Conservation (phyloP, 92 coral and sea anemone species). For the Palythoa grandiflora region DNA sequence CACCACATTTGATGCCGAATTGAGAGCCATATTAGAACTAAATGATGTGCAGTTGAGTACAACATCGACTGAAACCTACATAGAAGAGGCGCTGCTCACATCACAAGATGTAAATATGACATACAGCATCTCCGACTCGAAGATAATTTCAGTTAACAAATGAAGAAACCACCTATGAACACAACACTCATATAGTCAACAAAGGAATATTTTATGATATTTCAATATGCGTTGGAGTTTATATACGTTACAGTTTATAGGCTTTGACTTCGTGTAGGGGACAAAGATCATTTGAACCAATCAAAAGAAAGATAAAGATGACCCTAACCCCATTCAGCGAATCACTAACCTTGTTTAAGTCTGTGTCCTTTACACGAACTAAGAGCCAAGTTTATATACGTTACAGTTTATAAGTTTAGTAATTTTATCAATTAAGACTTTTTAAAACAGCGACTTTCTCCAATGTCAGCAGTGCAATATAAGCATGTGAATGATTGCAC, state of each 20-base stretch:
- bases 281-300: too few species aligned
- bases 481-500: conserved; percentile 43
- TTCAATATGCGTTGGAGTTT: conserved; percentile 48
- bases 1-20: conserved; percentile 56
- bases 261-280: too few species aligned
- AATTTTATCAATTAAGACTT: conserved; percentile 42
- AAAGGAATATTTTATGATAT: conserved; percentile 46
- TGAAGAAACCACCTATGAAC: conserved; percentile 47
- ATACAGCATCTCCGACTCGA: conserved; percentile 51
- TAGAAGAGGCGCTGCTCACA: conserved; percentile 56
- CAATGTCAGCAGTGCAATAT: conserved; percentile 42
- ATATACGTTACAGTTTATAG: conserved; percentile 41
- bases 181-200: conserved; percentile 48
- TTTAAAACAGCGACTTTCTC: conserved; percentile 42
- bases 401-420: conserved; percentile 43
- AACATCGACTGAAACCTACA: conserved; percentile 55
- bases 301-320: too few species aligned
- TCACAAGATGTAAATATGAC: conserved; percentile 51
- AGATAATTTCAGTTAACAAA: conserved; percentile 45
- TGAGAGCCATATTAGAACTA: conserved; percentile 56
- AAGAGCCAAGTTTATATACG: not conserved
- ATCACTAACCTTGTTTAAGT: too few species aligned
- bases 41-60: conserved; percentile 55
- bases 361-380: too few species aligned
- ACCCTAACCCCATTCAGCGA: too few species aligned